A percentile compares a stretch with the other conserved stretches of the same genome.
Evolutionary conservation across 2,888 invertebrate species (phyloP).

Genomic region (Eristalis arbustorum): DNA sequence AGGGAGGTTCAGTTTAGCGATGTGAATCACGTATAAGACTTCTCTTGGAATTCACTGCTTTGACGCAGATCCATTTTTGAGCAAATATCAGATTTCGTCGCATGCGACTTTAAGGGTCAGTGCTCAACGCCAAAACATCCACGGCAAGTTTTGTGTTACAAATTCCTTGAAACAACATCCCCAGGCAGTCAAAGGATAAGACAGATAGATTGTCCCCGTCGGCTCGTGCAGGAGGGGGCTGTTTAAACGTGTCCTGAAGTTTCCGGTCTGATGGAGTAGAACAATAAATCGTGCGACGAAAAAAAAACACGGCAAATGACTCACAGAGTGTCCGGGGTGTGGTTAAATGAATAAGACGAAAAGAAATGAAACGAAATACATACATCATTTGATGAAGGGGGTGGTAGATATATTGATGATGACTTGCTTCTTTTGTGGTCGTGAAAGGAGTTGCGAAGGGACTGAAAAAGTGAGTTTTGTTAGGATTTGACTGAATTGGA

Average conservation of each 20-base stretch:
- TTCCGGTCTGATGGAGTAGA: background rate
- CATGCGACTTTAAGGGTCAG: background rate
- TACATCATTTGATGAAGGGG: background rate
- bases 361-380: background rate
- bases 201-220: background rate
- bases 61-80: too few relatives aligned
- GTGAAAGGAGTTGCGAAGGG: background rate
- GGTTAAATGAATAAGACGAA: background rate
- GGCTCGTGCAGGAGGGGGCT: background rate
- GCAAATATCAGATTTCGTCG: too few relatives aligned
- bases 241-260: background rate
- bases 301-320: background rate
- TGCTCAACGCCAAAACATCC: background rate
- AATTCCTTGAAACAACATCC: background rate
- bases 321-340: background rate
- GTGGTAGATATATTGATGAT: background rate
- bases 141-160: background rate
- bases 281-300: background rate
- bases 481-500: background rate
- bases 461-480: background rate
- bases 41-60: too few relatives aligned
- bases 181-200: background rate
- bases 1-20: too few relatives aligned
- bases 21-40: too few relatives aligned
- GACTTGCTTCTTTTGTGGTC: background rate